Conservation (phyloP, 35 echinoderm and acorn worm species). For the Stichopus chloronotus region DNA sequence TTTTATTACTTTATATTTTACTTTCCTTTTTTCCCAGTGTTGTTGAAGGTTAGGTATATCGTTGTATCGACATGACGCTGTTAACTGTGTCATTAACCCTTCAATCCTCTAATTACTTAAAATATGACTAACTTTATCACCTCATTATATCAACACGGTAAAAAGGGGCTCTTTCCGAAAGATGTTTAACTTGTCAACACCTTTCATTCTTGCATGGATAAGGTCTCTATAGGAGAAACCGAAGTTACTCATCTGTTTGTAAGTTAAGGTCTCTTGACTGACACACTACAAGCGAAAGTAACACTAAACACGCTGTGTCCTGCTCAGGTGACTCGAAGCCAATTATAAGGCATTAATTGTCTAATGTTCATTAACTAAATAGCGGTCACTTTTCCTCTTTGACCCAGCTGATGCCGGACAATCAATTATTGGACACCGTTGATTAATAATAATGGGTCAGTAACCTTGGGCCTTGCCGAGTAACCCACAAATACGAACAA, state of each 20-base stretch:
- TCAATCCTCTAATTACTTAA: not conserved
- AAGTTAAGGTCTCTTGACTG: not conserved
- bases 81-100: constrained; percentile 20
- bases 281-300: not conserved
- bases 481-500: constrained; percentile 1
- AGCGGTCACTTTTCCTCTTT: constrained; percentile 36
- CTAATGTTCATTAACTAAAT: constrained; percentile 47
- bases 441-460: constrained; percentile 26
- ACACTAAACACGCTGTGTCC: not conserved
- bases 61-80: no score
- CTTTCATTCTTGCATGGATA: not conserved
- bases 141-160: not conserved
- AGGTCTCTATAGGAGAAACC: no score
- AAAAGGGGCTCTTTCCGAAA: not conserved
- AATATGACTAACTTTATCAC: constrained; percentile 41
- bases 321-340: constrained; percentile 27
- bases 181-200: constrained; percentile 32
- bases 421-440: constrained; percentile 14
- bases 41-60: no score
- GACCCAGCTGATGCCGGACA: constrained; percentile 12
- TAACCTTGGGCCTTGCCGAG: constrained; percentile 25
- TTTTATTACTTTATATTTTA: no score
- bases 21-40: no score
- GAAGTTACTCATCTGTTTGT: not conserved
- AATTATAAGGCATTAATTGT: constrained; percentile 44